These are phyloP conservation scores for Hydraecia micacea DNA, from an alignment of 2,888 invertebrate species.

Conservation along the genomic window DNA sequence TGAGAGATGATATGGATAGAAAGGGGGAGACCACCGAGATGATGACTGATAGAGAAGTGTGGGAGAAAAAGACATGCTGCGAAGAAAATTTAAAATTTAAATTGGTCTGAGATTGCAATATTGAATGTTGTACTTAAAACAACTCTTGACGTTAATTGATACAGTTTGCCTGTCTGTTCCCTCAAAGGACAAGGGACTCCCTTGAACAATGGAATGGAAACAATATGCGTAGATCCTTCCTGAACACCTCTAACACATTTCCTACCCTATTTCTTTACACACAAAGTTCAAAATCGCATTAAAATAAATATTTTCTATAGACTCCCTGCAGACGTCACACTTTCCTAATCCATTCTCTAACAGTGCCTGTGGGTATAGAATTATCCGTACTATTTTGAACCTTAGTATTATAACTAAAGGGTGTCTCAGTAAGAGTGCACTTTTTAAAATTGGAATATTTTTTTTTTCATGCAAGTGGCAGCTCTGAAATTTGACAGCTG, in stretches of 20 bases:
- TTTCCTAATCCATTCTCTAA: conserved; percentile 45
- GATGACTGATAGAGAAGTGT: too few relatives aligned
- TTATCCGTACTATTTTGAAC: background rate
- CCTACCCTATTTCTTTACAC: background rate
- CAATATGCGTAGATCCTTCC: conserved; percentile 3
- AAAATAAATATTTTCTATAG: conserved; percentile 1
- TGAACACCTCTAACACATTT: background rate
- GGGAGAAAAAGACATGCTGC: too few relatives aligned
- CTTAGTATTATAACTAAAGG: accelerated
- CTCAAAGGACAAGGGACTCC: background rate
- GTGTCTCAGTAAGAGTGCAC: too few relatives aligned
- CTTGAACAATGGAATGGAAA: background rate
- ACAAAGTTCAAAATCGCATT: conserved; percentile 35
- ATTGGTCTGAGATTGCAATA: too few relatives aligned
- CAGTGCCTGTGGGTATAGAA: conserved; percentile 9
- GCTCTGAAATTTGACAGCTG: too few relatives aligned
- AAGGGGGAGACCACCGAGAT: too few relatives aligned
- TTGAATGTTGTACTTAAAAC: too few relatives aligned
- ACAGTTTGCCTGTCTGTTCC: background rate
- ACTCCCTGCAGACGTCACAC: conserved; percentile 36
- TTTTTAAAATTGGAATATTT: too few relatives aligned
- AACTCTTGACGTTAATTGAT: background rate
- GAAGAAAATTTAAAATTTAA: too few relatives aligned
- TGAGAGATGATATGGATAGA: too few relatives aligned
- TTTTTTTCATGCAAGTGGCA: too few relatives aligned